phyloP scores from a whole-genome alignment of 2,113 vertebrate genomes.

The Petrocephalus zakoni region DNA sequence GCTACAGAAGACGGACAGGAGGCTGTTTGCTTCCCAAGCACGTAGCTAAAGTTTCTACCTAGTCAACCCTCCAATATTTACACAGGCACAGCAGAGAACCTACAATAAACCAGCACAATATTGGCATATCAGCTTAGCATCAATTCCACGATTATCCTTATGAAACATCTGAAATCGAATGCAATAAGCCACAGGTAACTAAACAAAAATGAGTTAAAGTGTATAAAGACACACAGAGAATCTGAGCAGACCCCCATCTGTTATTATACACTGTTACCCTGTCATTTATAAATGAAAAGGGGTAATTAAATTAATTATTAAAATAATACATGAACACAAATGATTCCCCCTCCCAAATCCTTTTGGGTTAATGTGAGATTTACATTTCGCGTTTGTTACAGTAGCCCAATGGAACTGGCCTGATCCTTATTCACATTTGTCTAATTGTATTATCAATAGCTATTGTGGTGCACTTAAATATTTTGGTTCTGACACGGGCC shows the following conservation, averaged over 20 bases:
- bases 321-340: background rate
- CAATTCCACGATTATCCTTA: background rate
- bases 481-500: background rate
- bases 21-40: background rate
- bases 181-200: background rate
- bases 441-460: conserved; percentile 6
- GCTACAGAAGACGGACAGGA: background rate
- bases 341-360: background rate
- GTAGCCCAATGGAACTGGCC: background rate
- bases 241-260: background rate
- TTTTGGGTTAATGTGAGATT: background rate
- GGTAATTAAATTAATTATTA: background rate
- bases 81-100: background rate
- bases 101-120: background rate
- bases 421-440: background rate
- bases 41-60: background rate
- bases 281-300: background rate
- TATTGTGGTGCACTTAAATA: background rate
- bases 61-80: background rate
- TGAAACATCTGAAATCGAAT: background rate
- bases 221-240: background rate
- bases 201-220: background rate
- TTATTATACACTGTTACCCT: background rate
- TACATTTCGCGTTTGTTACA: background rate
- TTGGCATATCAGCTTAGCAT: background rate